Evolutionary conservation across 53 echinoderm and acorn worm species (phyloP), one percentile per base, ranked within the genome.

Genomic region (Astropecten irregularis): DNA sequence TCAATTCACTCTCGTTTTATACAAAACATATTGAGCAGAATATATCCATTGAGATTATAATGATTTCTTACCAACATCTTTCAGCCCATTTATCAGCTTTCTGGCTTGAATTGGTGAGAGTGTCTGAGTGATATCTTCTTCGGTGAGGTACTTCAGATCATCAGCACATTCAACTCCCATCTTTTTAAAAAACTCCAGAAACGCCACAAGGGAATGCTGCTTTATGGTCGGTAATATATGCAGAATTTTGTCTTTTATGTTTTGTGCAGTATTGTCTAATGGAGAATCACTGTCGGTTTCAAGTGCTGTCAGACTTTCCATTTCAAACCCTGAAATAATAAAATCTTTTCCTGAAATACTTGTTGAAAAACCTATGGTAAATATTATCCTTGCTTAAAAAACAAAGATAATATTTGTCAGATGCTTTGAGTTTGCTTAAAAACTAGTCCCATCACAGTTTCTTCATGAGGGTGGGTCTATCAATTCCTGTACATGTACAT

Each of bases 1-100:
- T 42, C 42, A 42, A 42, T 42, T 42, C 42, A 42, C 11, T 42
- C n/a, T n/a, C n/a, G n/a, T n/a, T n/a, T n/a, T n/a, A n/a, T 42
- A 42, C 42, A 42, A 42, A n/a, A n/a, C n/a, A n/a, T n/a, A n/a
- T n/a, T n/a, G 53, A 53, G 18, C 21, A 53, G 53, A 3, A 53
- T 53, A 15, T 9, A n/a, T 53, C 42, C 42, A 42, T 42, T 42
- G 42, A 11, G 42, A 11, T 42, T 11, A 42, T 0, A 58, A 22
- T 25, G 28, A 58, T 7, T 22, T 19, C 23, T 58, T 58, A 58
- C 7, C 23, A 23, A 58, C 33, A 62, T 32, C 0, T 62, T 62
- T 62, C 32, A 62, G 63, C 32, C 63, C 63, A 29, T 62, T 31
- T 29, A 60, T 23, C 61, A 60, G 63, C 31, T 62, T 62, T 14